These are phyloP conservation scores for Psammodynastes pulverulentus DNA, from an alignment of 2,113 vertebrate genomes.

Conservation along the genomic window DNA sequence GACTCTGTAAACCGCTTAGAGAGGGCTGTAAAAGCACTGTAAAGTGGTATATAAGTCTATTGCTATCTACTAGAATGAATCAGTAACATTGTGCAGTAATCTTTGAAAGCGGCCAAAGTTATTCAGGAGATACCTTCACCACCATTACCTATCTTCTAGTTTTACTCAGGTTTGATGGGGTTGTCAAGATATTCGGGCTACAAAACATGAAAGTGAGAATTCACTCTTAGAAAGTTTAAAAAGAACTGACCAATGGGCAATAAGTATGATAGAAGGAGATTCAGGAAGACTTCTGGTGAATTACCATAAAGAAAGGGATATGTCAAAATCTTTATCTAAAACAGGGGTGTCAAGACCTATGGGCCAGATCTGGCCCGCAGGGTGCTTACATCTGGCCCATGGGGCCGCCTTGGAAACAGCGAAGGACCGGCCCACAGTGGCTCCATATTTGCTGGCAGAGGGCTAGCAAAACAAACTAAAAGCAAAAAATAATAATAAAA, in stretches of 20 bases:
- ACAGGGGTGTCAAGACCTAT: too few relatives aligned
- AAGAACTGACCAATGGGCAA: not conserved
- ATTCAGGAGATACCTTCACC: not conserved
- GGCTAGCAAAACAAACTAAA: too few relatives aligned
- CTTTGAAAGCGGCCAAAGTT: not conserved
- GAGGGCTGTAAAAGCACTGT: too few relatives aligned
- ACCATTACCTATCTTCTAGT: not conserved
- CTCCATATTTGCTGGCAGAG: too few relatives aligned
- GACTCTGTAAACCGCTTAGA: too few relatives aligned
- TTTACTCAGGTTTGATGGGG: not conserved
- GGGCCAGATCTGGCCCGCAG: too few relatives aligned
- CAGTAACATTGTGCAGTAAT: not conserved
- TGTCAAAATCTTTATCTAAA: slow-evolving; percentile 2
- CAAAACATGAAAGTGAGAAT: not conserved
- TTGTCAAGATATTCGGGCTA: not conserved
- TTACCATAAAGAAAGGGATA: not conserved
- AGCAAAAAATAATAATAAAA: too few relatives aligned
- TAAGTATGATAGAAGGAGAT: not conserved
- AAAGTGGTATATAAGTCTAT: too few relatives aligned
- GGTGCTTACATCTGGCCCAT: too few relatives aligned
- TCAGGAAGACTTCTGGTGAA: not conserved
- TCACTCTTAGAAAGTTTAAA: not conserved
- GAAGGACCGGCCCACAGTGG: too few relatives aligned
- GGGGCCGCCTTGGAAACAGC: too few relatives aligned
- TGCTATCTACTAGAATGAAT: not conserved